Base-by-base conservation (phyloP, 2,797 vertebrate species). In the Mareca strepera region DNA sequence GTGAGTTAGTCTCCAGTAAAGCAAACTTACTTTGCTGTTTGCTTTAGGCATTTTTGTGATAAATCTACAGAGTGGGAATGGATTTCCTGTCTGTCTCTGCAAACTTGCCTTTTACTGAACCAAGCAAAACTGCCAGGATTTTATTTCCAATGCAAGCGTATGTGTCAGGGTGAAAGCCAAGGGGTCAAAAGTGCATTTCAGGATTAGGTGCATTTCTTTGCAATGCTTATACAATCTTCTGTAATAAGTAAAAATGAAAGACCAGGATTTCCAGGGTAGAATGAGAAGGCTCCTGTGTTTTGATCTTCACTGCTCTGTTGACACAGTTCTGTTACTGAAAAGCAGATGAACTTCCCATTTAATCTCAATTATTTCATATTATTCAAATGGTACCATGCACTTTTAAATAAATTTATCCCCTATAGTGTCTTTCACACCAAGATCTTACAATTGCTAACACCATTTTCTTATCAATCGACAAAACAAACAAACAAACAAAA, bases 21-120 rank as follows among this genome's bases (percentile, higher is more conserved):
- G 96, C 79, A 96, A 97, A 97, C 97, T 97, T 96, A 80, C 93
- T 96, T 87, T 91, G 90, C 77, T 96, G 95, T 97, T 97, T 97
- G 95, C 97, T 97, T 95, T 96, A 74, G 88, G 96, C 94, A 17
- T 83, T 95, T 96, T 91, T 96, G 94, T n/a, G 60, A 88, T 88
- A 93, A 90, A 93, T 92, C 93, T 88, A 86, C 93, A 76, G 93
- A 97, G 81, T 5, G 75, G 68, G 85, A 92, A 97, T 93, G 82
- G 95, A 97, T 97, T 97, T 98, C 87, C 96, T 95, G 93, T 92
- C 96, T 15, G 8, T 67, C 50, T 88, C 85, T 83, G 56, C 77
- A 94, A 86, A 91, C 78, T 60, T 56, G 48, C 8, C 64, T 48
- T 62, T 60, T 86, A 81, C 92, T 75, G 68, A 69, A 48, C 1